Evolutionary conservation across 1,140 invertebrate species (phyloP).

Genomic region (Physella acuta): DNA sequence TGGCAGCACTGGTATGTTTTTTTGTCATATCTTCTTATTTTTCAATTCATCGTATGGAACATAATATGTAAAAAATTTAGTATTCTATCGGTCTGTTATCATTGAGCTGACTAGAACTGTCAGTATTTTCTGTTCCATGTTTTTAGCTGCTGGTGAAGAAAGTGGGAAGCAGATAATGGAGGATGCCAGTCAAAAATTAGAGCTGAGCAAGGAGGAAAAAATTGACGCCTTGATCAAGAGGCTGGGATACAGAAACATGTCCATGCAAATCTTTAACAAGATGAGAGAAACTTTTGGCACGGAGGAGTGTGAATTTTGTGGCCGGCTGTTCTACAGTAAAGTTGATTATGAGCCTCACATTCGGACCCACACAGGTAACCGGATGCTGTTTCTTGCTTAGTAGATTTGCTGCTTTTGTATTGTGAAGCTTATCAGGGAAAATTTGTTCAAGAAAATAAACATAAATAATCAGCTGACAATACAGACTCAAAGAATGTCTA

Average conservation of each 20-base stretch:
- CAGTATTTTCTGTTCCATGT: neutral
- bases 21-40: neutral
- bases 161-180: too few species aligned
- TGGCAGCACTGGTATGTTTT: too few species aligned
- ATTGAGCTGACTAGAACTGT: neutral
- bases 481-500: too few species aligned
- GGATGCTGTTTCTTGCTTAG: neutral
- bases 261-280: constrained; percentile 53
- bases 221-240: constrained; percentile 39
- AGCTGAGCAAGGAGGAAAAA: constrained; percentile 18
- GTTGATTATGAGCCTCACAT: constrained; percentile 55
- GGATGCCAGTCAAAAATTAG: too few species aligned
- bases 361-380: constrained; percentile 51
- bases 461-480: too few species aligned
- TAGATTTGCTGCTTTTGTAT: too few species aligned
- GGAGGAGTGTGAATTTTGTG: constrained; percentile 59
- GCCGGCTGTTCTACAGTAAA: constrained; percentile 52
- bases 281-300: constrained; percentile 57
- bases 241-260: constrained; percentile 51
- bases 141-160: too few species aligned
- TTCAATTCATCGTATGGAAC: too few species aligned
- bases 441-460: too few species aligned
- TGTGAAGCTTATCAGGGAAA: too few species aligned
- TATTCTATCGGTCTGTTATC: neutral
- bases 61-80: too few species aligned